Percentiles rank a stretch among this genome's conserved stretches.
phyloP scores from a whole-genome alignment of 2,797 vertebrate species.

The Cirrhinus mrigala region DNA sequence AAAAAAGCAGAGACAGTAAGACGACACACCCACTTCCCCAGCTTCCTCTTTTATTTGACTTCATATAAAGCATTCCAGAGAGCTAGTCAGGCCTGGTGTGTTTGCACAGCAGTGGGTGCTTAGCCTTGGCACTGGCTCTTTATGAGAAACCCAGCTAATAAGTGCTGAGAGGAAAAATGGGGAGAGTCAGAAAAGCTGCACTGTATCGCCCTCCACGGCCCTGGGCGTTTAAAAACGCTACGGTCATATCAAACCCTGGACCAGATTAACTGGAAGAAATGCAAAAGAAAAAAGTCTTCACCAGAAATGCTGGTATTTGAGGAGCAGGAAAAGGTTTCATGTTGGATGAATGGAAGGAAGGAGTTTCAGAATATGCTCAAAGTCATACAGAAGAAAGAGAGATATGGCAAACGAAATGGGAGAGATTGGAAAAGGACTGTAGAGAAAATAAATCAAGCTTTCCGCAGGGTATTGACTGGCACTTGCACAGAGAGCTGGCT shows the following conservation, averaged over 20 bases:
- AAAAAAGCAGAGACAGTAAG: slow-evolving; percentile 74
- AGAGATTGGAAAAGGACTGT: slow-evolving; percentile 54
- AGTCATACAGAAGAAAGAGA: slow-evolving; percentile 26
- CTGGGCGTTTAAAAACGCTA: slow-evolving; percentile 73
- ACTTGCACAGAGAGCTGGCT: slow-evolving; percentile 70
- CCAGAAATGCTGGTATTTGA: slow-evolving; percentile 65
- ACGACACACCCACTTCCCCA: slow-evolving; percentile 79
- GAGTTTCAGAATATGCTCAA: slow-evolving; percentile 6
- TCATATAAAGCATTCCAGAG: slow-evolving; percentile 85
- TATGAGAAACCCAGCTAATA: slow-evolving; percentile 81
- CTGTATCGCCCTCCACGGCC: slow-evolving; percentile 72
- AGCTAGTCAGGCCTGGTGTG: slow-evolving; percentile 81
- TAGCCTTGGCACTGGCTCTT: slow-evolving; percentile 76
- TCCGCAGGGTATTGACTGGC: slow-evolving; percentile 75
- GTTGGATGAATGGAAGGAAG: slow-evolving; percentile 24
- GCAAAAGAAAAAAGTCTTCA: slow-evolving; percentile 29
- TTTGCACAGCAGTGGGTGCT: slow-evolving; percentile 82
- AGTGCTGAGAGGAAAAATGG: slow-evolving; percentile 67
- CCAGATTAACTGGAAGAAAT: slow-evolving; percentile 36
- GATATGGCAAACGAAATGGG: slow-evolving; percentile 37
- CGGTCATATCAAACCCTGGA: slow-evolving; percentile 61
- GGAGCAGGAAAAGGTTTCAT: slow-evolving; percentile 60
- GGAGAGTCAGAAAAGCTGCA: slow-evolving; percentile 64
- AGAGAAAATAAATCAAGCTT: slow-evolving; percentile 80
- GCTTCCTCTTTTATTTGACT: slow-evolving; percentile 79